A percentile compares a stretch with the other conserved stretches of the same genome.
Conservation (phyloP, 2,797 vertebrate species). For the Rhynchotus rufescens region DNA sequence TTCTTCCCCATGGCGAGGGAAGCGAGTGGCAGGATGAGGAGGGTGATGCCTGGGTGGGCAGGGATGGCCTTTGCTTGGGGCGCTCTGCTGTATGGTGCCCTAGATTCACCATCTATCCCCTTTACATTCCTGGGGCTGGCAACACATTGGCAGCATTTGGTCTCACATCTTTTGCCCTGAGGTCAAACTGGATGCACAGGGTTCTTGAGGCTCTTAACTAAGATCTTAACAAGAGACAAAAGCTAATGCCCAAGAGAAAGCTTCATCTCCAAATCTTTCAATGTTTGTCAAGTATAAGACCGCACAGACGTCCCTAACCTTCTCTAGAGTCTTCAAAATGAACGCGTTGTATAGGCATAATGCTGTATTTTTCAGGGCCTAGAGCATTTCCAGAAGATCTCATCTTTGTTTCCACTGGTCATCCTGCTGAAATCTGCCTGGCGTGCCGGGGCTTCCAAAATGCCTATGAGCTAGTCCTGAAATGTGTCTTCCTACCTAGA, state of each 20-base stretch:
- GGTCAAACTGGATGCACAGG: background rate
- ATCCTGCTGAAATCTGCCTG: background rate
- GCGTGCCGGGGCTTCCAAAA: rapidly evolving
- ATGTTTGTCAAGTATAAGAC: background rate
- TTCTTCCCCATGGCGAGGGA: background rate
- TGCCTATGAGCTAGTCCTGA: background rate
- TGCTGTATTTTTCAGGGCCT: background rate
- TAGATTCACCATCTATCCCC: rapidly evolving
- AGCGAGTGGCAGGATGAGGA: background rate
- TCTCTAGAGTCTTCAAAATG: background rate
- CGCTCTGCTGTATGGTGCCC: background rate
- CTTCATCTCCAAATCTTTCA: background rate
- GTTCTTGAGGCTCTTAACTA: background rate
- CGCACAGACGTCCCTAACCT: background rate
- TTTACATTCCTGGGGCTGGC: background rate
- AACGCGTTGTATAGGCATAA: background rate
- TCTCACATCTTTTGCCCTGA: background rate
- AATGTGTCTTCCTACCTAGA: background rate
- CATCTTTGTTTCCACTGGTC: background rate
- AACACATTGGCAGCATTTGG: background rate
- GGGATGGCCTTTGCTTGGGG: background rate
- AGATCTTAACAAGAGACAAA: background rate
- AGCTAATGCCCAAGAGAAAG: background rate
- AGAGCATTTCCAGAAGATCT: background rate
- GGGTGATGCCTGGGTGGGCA: rapidly evolving